Base-by-base conservation (phyloP, 2,113 vertebrate genomes). In the Brachyhypopomus gauderio region DNA sequence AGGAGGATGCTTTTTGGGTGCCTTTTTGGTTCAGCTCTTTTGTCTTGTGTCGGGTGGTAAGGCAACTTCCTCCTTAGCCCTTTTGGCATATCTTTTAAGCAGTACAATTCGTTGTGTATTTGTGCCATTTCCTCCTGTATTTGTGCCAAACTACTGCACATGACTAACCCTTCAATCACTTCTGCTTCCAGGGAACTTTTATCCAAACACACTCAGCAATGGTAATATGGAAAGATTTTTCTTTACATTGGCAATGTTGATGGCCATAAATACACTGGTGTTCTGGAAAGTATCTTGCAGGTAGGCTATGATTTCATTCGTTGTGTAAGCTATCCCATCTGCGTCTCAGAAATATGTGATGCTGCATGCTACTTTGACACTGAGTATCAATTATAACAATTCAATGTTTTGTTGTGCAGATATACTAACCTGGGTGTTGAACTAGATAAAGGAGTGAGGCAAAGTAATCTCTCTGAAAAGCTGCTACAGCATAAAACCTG, bases 161-260 rank as follows among this genome's bases (percentile, higher is more conserved):
- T 48, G 19, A 60, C 16, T 69, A 52, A 58, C 58, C 22, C 27
- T 7, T n/a, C 38, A 70, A 72, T 58, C 22, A 48, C 80, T 76
- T 59, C 27, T 52, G 11, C 30, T 80, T 73, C 4, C 87, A 99
- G 97, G 97, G 64, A 92, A 80, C 84, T 97, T 97, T 92, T 99
- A 96, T 86, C 97, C 97, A 87, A 94, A 92, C 83, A 86, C 88
- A 82, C 91, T 97, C 78, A 93, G 93, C 81, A 92, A 93, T 76
- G 95, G 97, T 36, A 95, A 95, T 89, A 92, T 99, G 90, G 97
- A 98, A 83, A 92, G 89, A 60, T 98, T 96, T 89, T 98, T 96
- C 90, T 97, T 98, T 88, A 89, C 95, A 11, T 62, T 99, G 90
- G 95, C 95, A 48, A 92, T 89, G 20, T 85, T 96, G 82, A 95